Percentiles rank a stretch among this genome's conserved stretches.
Evolutionary conservation across 2,888 invertebrate genomes (phyloP).

Genomic region (Tryphoninae sp.): DNA sequence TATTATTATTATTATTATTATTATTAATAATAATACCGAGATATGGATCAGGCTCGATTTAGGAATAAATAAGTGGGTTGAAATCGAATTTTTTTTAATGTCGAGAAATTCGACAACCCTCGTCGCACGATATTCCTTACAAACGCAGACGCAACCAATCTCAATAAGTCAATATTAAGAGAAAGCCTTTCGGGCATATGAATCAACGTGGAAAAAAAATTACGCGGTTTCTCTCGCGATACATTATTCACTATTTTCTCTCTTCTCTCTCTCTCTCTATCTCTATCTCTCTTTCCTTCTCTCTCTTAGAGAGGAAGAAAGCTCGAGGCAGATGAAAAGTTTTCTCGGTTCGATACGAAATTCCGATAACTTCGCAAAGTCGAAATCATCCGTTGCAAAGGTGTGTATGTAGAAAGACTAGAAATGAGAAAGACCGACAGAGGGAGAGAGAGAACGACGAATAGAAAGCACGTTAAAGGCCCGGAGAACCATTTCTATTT

Average conservation of each 20-base stretch:
- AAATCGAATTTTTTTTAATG: constrained; percentile 12
- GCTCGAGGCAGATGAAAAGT: constrained; percentile 45
- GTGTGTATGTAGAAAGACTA: neutral
- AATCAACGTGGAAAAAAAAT: constrained; percentile 51
- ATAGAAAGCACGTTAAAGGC: constrained; percentile 20
- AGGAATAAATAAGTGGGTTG: neutral
- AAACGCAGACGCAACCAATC: constrained; percentile 10
- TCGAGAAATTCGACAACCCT: constrained; percentile 24
- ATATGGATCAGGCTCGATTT: no score
- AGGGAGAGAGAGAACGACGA: constrained; percentile 2
- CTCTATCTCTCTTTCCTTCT: neutral
- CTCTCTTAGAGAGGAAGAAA: neutral
- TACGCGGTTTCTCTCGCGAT: constrained; percentile 36
- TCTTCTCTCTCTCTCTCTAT: neutral
- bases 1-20: no score
- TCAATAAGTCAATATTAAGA: constrained; percentile 37
- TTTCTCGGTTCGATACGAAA: constrained; percentile 49
- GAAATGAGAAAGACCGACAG: neutral
- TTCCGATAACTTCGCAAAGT: constrained; percentile 50
- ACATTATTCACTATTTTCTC: neutral
- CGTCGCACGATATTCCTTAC: neutral
- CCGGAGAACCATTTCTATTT: constrained; percentile 25
- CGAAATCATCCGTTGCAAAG: constrained; percentile 30
- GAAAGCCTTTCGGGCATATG: constrained; percentile 12
- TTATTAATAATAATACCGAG: no score